Base-by-base conservation (phyloP, 2,888 invertebrate species). In the Ennomos quercinarius region DNA sequence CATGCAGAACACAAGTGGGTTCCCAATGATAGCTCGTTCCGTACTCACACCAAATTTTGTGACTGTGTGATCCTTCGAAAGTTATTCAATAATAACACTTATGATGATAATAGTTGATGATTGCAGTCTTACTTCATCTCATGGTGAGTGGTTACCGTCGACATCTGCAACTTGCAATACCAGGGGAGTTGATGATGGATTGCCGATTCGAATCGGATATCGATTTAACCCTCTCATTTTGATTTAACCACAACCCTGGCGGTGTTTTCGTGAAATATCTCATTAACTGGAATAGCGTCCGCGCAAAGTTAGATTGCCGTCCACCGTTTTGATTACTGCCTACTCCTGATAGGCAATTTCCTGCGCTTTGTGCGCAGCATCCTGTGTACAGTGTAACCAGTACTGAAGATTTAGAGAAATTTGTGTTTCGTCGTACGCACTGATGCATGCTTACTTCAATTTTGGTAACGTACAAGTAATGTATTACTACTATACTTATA, bases 271-370 rank as follows among this genome's bases (percentile, higher is more conserved):
- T 75, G 71, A 84, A 84, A 86, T 81, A 86, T 85, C 87, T 85
- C 82, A 88, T 89, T 89, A 86, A 82, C 69, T 71, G 64, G 74
- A 74, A 72, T 75, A 81, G 71, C 80, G 82, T 81, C 83, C 84
- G 75, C 73, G 76, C 66, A 73, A 89, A 91, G 89, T 89, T 89
- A 89, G 84, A 90, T 89, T 89, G 88, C 76, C 67, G 72, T 64
- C 70, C 66, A 67, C 74, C 72, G 75, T 76, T 79, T 78, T 79
- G 79, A 79, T 87, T 86, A 85, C 87, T 86, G 78, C 80, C 80
- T 80, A 80, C 77, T 78, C 72, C 68, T 84, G 87, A 90, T 91
- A 91, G 88, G 88, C 90, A 91, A 91, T 90, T 91, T 91, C 91
- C 91, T 83, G 74, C 71, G 75, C 90, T 91, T 91, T 91, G 91